Percentiles rank a stretch among this genome's conserved stretches.
These are phyloP conservation scores for Hypanus sabinus DNA, from an alignment of 2,113 vertebrate genomes.

Conservation along the genomic window DNA sequence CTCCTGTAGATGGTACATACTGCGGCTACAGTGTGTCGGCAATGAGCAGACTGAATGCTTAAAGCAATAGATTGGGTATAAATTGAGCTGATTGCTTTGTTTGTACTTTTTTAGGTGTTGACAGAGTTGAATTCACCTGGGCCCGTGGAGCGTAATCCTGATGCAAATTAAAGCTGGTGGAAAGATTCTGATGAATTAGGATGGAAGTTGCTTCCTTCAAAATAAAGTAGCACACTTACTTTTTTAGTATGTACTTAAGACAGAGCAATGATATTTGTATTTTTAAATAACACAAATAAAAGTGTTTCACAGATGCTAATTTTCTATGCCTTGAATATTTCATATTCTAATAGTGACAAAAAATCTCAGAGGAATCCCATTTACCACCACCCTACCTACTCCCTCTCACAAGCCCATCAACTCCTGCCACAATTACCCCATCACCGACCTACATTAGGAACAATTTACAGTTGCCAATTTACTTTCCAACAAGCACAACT, in stretches of 20 bases:
- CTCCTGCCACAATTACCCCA: no score
- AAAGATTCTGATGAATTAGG: background rate
- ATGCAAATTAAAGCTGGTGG: background rate
- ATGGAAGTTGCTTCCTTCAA: background rate
- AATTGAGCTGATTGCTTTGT: background rate
- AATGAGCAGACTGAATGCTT: background rate
- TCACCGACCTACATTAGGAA: no score
- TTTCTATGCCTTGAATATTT: background rate
- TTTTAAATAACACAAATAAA: background rate
- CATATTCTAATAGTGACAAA: no score
- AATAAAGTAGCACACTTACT: background rate
- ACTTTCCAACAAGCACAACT: no score
- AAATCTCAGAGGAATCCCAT: no score
- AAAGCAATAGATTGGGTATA: background rate
- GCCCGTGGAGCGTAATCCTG: background rate
- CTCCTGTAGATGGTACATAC: background rate
- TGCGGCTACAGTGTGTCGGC: no score
- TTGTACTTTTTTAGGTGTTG: background rate
- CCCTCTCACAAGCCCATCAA: no score
- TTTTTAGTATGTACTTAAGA: background rate
- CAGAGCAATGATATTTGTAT: background rate
- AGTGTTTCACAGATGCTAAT: background rate
- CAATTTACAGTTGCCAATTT: no score
- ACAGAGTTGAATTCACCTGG: background rate
- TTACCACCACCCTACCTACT: no score